phyloP scores from a whole-genome alignment of 1,140 invertebrate genomes.

The Steinernema khuongi region DNA sequence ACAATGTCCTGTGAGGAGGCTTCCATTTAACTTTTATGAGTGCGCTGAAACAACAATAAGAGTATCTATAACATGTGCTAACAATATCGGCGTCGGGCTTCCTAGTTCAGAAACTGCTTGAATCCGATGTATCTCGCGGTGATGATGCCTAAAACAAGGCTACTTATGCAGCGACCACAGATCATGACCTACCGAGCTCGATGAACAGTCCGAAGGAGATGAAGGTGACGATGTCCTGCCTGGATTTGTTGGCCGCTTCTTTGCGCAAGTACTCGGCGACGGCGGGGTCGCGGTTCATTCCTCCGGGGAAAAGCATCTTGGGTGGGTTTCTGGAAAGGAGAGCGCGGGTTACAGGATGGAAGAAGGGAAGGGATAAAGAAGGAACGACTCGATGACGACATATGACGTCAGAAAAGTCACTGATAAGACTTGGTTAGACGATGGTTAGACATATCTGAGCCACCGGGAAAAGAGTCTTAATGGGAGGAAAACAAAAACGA shows the following conservation, averaged over 20 bases:
- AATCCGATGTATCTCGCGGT: neutral
- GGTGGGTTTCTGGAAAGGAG: neutral
- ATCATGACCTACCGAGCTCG: neutral
- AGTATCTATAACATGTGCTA: neutral
- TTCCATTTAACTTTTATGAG: neutral
- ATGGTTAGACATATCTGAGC: too few relatives aligned
- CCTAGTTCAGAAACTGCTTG: neutral
- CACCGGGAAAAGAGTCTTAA: too few relatives aligned
- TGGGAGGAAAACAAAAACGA: too few relatives aligned
- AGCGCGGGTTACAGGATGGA: neutral
- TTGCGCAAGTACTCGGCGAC: neutral
- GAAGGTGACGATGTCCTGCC: constrained; percentile 5
- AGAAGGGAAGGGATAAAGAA: neutral
- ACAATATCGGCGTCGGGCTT: neutral
- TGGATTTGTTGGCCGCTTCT: neutral
- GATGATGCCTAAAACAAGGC: neutral
- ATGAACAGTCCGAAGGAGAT: neutral
- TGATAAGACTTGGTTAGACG: too few relatives aligned
- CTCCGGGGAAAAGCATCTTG: neutral
- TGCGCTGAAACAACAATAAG: neutral
- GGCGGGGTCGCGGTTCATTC: neutral
- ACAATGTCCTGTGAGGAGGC: neutral
- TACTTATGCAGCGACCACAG: neutral
- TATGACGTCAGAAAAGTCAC: too few relatives aligned
- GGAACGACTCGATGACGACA: too few relatives aligned